These are phyloP conservation scores for Dichetophora obliterata DNA, from an alignment of 2,888 invertebrate species.

Conservation along the genomic window DNA sequence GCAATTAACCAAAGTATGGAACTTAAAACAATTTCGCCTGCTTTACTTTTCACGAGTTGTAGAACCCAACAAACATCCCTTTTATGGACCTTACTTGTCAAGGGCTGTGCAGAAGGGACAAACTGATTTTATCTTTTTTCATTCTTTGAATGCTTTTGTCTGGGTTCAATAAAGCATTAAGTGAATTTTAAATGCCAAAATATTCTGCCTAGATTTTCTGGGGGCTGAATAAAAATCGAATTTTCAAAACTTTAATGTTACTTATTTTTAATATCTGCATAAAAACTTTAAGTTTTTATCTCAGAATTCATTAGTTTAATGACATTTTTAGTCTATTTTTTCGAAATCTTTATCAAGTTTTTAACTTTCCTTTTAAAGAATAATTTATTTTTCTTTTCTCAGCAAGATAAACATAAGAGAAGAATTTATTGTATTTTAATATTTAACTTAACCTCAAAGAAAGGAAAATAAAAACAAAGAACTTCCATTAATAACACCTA, in stretches of 20 bases:
- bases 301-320: not conserved
- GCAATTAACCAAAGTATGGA: no score
- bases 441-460: not conserved
- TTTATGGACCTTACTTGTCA: no score
- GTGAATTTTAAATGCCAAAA: constrained; percentile 12
- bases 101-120: not conserved
- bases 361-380: not conserved
- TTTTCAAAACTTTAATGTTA: not conserved
- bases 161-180: constrained; percentile 8
- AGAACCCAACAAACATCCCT: not conserved
- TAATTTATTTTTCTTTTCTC: no score
- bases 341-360: not conserved
- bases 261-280: not conserved
- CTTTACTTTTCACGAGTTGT: no score
- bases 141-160: constrained; percentile 3
- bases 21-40: no score
- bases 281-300: not conserved
- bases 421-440: not conserved
- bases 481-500: not conserved
- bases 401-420: no score
- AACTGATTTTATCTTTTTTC: not conserved
- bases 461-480: not conserved
- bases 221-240: not conserved
- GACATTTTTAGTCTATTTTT: not conserved
- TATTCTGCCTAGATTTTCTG: not conserved